phyloP scores from a whole-genome alignment of 2,888 invertebrate genomes.

The Lissocephala sabroskyi region DNA sequence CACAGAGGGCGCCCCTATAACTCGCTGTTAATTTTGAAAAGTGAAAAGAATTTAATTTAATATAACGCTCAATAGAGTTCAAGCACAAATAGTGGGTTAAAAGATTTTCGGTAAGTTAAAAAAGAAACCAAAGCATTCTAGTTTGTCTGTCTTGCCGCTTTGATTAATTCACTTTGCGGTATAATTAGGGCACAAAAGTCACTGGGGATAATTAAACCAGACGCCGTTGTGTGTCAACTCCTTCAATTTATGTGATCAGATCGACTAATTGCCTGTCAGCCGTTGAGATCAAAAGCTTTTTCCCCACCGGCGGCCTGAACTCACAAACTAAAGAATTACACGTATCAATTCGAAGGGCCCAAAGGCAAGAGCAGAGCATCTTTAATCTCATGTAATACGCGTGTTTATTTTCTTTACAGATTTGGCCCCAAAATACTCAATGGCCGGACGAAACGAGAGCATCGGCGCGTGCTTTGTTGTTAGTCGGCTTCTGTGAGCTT shows the following conservation, averaged over 20 bases:
- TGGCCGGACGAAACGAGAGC: conserved; percentile 6
- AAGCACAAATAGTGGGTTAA: too few species aligned
- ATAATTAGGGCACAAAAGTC: too few species aligned
- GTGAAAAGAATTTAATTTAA: too few species aligned
- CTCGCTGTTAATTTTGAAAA: too few species aligned
- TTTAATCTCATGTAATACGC: neutral
- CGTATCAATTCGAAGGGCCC: neutral
- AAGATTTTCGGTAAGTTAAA: too few species aligned
- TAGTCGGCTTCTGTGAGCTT: conserved; percentile 32
- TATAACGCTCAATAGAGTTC: too few species aligned
- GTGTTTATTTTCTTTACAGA: neutral
- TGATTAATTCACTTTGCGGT: too few species aligned
- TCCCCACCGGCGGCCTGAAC: conserved; percentile 28
- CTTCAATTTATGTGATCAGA: conserved; percentile 25
- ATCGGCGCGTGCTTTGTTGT: conserved; percentile 19
- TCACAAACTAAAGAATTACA: conserved; percentile 39
- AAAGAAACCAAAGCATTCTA: too few species aligned
- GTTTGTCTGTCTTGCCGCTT: too few species aligned
- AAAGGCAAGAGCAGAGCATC: conserved; percentile 2
- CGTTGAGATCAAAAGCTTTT: conserved; percentile 44
- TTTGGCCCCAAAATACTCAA: conserved; percentile 1
- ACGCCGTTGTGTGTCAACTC: too few species aligned
- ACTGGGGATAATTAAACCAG: too few species aligned
- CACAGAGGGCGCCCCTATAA: too few species aligned
- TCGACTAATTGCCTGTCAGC: conserved; percentile 51